These are phyloP conservation scores for Lepidocyrtoides sp. DNA, from an alignment of 2,888 invertebrate species.

Conservation along the genomic window DNA sequence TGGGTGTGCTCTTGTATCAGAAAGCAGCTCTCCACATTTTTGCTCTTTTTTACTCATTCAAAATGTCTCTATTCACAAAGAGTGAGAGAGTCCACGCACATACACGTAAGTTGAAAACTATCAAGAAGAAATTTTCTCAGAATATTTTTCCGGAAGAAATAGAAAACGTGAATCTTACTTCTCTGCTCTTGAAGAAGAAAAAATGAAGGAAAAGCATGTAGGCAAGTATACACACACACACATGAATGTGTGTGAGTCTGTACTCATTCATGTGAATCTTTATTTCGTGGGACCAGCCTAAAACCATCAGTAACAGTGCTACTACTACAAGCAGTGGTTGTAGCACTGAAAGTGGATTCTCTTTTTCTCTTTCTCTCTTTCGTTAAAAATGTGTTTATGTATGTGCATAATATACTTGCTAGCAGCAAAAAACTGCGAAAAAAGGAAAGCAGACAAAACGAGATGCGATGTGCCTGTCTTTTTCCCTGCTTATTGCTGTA, in stretches of 20 bases:
- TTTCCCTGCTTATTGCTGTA: neutral
- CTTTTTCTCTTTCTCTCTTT: too few relatives aligned
- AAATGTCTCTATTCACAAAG: slow-evolving; percentile 37
- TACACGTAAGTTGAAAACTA: slow-evolving; percentile 19
- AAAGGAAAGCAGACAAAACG: slow-evolving; percentile 24
- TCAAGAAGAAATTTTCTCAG: slow-evolving; percentile 31
- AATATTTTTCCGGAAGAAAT: slow-evolving; percentile 23
- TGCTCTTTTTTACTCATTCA: neutral
- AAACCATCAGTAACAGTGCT: neutral
- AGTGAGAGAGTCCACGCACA: slow-evolving; percentile 16
- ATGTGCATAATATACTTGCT: slow-evolving; percentile 27
- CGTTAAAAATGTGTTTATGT: slow-evolving; percentile 32
- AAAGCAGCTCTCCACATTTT: neutral
- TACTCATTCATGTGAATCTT: neutral
- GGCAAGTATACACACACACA: neutral
- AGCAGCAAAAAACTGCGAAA: slow-evolving; percentile 17
- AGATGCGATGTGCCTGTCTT: slow-evolving; percentile 23
- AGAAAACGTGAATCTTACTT: slow-evolving; percentile 11
- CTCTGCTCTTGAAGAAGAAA: slow-evolving; percentile 17
- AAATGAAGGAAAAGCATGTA: slow-evolving; percentile 32
- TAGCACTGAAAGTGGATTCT: neutral
- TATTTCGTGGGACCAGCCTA: too few relatives aligned
- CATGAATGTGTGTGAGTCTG: slow-evolving; percentile 49
- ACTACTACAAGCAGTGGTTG: neutral
- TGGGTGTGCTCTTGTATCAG: neutral